Evolutionary conservation across 2,797 vertebrate genomes (phyloP).

Genomic region (Fundulus diaphanus): DNA sequence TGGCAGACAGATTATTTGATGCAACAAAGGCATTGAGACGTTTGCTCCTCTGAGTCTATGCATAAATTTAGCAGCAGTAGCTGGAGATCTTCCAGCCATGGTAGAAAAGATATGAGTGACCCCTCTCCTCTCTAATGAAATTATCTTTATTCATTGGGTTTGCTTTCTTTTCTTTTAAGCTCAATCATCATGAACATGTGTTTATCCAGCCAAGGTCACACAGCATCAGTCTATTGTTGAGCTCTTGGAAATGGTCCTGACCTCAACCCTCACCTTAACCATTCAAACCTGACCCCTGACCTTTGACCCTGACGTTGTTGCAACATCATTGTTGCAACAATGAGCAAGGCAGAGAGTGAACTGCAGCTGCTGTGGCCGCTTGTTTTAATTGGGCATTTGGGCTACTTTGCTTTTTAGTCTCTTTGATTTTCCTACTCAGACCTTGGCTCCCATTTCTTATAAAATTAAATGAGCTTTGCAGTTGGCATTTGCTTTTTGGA

Average conservation of each 20-base stretch:
- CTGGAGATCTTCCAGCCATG: constrained; percentile 5
- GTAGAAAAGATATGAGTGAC: constrained; percentile 18
- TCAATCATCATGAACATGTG: constrained; percentile 64
- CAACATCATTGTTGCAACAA: constrained; percentile 44
- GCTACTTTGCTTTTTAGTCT: constrained; percentile 12
- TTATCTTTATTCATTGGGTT: constrained; percentile 63
- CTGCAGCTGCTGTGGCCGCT: constrained; percentile 55
- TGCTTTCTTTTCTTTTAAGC: constrained; percentile 41
- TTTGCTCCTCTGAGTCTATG: neutral
- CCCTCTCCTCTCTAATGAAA: constrained; percentile 34
- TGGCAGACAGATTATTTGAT: neutral
- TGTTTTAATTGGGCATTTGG: constrained; percentile 39
- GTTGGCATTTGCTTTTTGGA: constrained; percentile 70
- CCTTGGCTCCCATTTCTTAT: constrained; percentile 28
- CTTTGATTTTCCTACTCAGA: constrained; percentile 18
- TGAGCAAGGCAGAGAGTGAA: constrained; percentile 13
- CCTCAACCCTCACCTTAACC: constrained; percentile 60
- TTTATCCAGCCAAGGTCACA: constrained; percentile 67
- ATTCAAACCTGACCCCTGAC: constrained; percentile 47
- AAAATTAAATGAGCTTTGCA: constrained; percentile 60
- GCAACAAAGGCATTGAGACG: neutral
- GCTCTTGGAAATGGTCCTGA: constrained; percentile 53
- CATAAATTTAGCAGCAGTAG: constrained; percentile 26
- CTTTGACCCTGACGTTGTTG: constrained; percentile 35
- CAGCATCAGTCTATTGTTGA: constrained; percentile 61